phyloP scores from a whole-genome alignment of 2,797 vertebrate genomes.

The Carduelis carduelis region DNA sequence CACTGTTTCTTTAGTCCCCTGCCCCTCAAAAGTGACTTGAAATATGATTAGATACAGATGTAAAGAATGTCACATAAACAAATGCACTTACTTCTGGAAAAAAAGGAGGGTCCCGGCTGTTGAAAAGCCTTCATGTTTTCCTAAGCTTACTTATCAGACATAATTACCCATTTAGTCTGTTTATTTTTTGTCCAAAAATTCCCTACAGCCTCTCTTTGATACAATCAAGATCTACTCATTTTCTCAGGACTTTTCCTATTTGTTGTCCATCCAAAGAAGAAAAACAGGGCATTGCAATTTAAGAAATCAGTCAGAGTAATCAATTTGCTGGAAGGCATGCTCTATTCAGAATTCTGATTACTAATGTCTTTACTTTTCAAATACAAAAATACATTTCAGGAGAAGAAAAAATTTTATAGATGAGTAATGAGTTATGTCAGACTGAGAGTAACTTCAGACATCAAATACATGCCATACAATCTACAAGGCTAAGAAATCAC shows the following conservation, averaged over 20 bases:
- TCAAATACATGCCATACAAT: background rate
- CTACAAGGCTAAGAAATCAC: background rate
- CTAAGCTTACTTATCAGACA: background rate
- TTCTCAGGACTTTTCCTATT: background rate
- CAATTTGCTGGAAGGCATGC: background rate
- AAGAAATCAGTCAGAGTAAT: background rate
- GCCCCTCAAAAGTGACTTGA: background rate
- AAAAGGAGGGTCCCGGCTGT: background rate
- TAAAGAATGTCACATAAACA: background rate
- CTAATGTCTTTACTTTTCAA: background rate
- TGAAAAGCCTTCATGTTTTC: background rate
- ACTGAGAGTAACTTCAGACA: background rate
- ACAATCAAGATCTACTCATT: background rate
- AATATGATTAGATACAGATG: background rate
- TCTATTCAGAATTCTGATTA: background rate
- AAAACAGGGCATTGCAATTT: background rate
- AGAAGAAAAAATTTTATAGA: background rate
- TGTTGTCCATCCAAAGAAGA: background rate
- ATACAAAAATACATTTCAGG: background rate
- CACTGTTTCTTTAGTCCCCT: fast-evolving
- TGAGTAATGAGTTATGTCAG: background rate
- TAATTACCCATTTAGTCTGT: background rate
- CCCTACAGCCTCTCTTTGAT: background rate
- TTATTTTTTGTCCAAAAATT: background rate
- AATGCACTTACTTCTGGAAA: background rate